Percentiles rank a stretch among this genome's conserved stretches.
Evolutionary conservation across 2,888 invertebrate species (phyloP).

Genomic region (Scaptomyza parva): DNA sequence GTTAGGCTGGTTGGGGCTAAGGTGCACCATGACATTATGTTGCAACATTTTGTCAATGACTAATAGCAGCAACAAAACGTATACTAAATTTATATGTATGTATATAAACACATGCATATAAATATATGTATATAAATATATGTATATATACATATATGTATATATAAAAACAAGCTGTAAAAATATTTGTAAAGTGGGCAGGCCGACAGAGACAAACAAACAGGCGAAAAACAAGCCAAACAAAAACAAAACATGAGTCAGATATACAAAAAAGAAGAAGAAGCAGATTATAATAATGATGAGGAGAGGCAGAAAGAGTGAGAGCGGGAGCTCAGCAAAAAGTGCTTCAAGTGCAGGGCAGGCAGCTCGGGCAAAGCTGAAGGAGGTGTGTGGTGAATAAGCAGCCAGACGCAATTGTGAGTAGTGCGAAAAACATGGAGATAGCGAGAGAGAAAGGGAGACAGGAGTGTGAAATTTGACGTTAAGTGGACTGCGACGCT

Average conservation of each 20-base stretch:
- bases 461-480: slow-evolving; percentile 36
- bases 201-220: slow-evolving; percentile 45
- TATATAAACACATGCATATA: slow-evolving; percentile 34
- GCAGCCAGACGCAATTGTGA: slow-evolving; percentile 28
- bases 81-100: too few species aligned
- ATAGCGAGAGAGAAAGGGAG: background rate
- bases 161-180: slow-evolving; percentile 38
- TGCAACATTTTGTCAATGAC: slow-evolving; percentile 66
- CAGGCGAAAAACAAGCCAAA: slow-evolving; percentile 14
- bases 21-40: slow-evolving; percentile 33
- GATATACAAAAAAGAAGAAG: slow-evolving; percentile 24
- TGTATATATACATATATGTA: background rate
- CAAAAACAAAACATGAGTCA: slow-evolving; percentile 39
- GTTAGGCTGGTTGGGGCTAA: background rate
- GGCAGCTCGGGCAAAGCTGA: background rate
- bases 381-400: background rate
- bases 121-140: background rate
- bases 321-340: slow-evolving; percentile 29
- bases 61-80: slow-evolving; percentile 59
- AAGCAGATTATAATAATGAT: background rate
- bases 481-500: slow-evolving; percentile 37
- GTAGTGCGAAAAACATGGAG: background rate
- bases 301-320: slow-evolving; percentile 18
- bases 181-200: slow-evolving; percentile 49
- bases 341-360: slow-evolving; percentile 36